A percentile compares a stretch with the other conserved stretches of the same genome.
Evolutionary conservation across 2,113 vertebrate genomes (phyloP).

Genomic region (Oncorhynchus gorbuscha): DNA sequence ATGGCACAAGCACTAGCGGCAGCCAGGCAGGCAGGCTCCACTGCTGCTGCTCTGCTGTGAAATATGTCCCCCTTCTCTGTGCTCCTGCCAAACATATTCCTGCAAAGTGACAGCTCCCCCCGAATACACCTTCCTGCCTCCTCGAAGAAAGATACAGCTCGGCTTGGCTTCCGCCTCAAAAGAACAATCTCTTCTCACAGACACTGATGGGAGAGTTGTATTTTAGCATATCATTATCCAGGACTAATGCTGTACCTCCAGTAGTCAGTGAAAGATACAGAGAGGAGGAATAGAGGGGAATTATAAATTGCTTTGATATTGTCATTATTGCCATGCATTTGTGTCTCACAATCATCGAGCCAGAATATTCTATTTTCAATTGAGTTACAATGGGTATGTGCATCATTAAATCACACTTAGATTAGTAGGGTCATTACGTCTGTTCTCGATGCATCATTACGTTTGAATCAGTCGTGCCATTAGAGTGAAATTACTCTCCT

Average conservation of each 20-base stretch:
- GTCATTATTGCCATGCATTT: background rate
- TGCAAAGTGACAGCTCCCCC: slow-evolving; percentile 26
- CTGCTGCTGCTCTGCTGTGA: slow-evolving; percentile 10
- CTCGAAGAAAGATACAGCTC: slow-evolving; percentile 6
- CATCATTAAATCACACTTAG: slow-evolving; percentile 8
- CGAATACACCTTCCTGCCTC: background rate
- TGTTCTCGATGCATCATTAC: background rate
- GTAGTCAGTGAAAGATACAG: background rate
- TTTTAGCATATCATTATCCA: background rate
- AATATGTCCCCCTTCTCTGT: background rate
- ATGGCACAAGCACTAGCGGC: background rate
- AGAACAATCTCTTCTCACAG: slow-evolving; percentile 1
- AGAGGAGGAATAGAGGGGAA: background rate
- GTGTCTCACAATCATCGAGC: background rate
- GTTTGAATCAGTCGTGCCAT: background rate
- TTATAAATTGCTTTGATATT: background rate
- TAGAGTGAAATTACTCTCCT: background rate
- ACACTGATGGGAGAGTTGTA: background rate
- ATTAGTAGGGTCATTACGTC: background rate
- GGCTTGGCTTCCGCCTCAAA: background rate
- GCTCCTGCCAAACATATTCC: background rate
- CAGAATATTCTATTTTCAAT: background rate
- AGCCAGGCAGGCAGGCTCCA: no score
- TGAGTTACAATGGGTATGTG: background rate
- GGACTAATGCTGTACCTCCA: background rate